Evolutionary conservation across 2,797 vertebrate species (phyloP), one percentile per base, ranked within the genome.

Genomic region (Sebastolobus alascanus): DNA sequence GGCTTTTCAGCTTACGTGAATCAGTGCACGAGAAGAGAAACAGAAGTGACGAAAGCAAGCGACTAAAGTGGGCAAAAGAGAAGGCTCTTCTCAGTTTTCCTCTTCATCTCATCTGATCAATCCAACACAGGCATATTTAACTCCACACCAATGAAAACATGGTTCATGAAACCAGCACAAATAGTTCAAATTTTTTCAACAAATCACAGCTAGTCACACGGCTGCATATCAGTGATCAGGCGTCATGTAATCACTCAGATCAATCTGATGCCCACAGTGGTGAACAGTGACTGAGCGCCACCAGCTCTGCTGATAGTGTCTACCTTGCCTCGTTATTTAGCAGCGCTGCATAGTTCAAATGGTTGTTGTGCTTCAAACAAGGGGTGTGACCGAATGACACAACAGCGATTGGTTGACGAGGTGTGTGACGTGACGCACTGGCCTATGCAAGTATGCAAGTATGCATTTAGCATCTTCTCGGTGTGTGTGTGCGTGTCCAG

Each of bases 271-370:
- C 7, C 27, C 18, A 33, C 20, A 55, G 35, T 52, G 69, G 40
- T 43, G 40, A 43, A 43, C 40, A 52, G 35, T 76, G 66, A 68
- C 22, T 22, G 18, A 56, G 27, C 3, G 5, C 35, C 35, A 68
- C 6, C 2, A 7, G 16, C 29, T 12, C 4, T 40, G 33, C 18
- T 65, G 84, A 84, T 65, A 68, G 25, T 22, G 73, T 78, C 73
- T 38, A 1, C 6, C 1, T 60, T 58, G 67, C 50, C 18, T 50
- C 54, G 64, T 3, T 29, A 5, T 63, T 72, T 6, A 66, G 40
- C 71, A 71, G 20, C 20, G 14, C 10, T 4, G 31, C 87, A 87
- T 85, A 35, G 29, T 67, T 87, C 2, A 75, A 35, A 86, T 89
- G 33, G 67, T 67, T 85, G 29, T 35, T 60, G 20, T 5, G 22